Percentiles rank a stretch among this genome's conserved stretches.
These are phyloP conservation scores for Babylonia areolata DNA, from an alignment of 1,140 invertebrate genomes.

Conservation along the genomic window DNA sequence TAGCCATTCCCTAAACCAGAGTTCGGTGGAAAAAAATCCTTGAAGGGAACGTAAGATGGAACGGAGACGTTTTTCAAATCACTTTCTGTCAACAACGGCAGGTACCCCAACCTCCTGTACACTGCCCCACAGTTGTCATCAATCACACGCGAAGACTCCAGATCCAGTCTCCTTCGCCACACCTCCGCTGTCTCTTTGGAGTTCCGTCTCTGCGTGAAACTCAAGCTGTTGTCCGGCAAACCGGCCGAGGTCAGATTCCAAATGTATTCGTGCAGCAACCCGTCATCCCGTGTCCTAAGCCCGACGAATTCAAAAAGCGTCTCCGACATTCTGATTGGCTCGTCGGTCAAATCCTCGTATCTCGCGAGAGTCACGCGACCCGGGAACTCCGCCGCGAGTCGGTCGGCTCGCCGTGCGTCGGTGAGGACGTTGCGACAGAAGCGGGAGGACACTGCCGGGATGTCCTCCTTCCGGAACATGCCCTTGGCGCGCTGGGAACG, in stretches of 20 bases:
- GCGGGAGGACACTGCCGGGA: background rate
- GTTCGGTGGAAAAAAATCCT: background rate
- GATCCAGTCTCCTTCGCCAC: background rate
- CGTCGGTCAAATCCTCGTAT: background rate
- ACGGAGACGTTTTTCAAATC: background rate
- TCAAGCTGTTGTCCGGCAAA: background rate
- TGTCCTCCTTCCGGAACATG: background rate
- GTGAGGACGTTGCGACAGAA: background rate
- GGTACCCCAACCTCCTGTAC: background rate
- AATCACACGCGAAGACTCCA: background rate
- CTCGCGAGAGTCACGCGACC: background rate
- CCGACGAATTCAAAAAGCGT: background rate
- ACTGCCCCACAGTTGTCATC: background rate
- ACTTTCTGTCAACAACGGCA: background rate
- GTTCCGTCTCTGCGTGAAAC: background rate
- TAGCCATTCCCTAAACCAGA: too few relatives aligned
- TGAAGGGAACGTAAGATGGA: background rate
- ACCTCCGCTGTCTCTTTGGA: background rate
- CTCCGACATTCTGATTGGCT: background rate
- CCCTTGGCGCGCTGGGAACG: background rate
- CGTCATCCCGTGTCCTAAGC: background rate
- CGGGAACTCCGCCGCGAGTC: background rate
- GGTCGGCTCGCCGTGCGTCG: background rate
- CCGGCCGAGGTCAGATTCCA: background rate
- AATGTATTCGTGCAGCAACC: background rate